These are phyloP conservation scores for Siniperca chuatsi DNA, from an alignment of 2,113 vertebrate species.

Conservation along the genomic window DNA sequence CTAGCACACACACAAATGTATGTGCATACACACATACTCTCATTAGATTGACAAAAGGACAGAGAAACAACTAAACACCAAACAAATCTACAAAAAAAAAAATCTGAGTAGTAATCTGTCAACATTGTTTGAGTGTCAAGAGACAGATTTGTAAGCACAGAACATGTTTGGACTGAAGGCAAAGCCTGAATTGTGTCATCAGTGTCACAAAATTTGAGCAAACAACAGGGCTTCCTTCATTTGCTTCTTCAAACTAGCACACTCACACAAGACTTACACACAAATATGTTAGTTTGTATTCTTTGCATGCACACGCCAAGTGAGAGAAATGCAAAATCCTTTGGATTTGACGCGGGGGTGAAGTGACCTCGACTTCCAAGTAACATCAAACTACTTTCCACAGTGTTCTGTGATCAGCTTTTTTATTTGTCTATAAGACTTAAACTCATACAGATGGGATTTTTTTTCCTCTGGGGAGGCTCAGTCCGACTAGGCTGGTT, in stretches of 20 bases:
- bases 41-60: not conserved
- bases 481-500: no score
- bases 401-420: not conserved
- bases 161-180: not conserved
- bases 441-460: not conserved
- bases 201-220: not conserved
- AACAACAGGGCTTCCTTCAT: not conserved
- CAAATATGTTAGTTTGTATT: conserved; percentile 11
- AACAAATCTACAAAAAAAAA: not conserved
- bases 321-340: conserved; percentile 2
- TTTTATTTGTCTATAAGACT: not conserved
- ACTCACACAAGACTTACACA: not conserved
- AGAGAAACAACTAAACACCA: not conserved
- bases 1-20: not conserved
- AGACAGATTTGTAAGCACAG: not conserved
- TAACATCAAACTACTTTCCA: conserved; percentile 22
- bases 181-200: not conserved
- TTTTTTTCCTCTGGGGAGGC: not conserved
- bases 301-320: not conserved
- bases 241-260: not conserved
- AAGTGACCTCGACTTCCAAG: conserved; percentile 21
- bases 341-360: conserved; percentile 17
- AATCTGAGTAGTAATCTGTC: not conserved
- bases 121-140: not conserved
- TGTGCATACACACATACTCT: not conserved